These are phyloP conservation scores for Xiphorhynchus erythropygius DNA, from an alignment of 2,797 vertebrate species.

Conservation along the genomic window DNA sequence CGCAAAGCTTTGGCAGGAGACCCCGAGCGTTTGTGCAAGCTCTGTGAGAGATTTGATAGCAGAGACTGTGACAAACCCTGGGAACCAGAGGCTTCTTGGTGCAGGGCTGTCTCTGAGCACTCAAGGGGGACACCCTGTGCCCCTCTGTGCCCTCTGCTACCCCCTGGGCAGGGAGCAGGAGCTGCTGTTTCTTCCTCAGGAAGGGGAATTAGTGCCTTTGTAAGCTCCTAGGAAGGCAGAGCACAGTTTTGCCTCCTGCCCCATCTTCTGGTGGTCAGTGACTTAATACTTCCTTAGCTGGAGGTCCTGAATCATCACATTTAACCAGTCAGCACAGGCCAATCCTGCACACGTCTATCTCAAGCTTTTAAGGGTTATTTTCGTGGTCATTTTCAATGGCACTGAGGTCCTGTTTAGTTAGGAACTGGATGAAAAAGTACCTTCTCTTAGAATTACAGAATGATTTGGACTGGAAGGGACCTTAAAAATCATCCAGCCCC, in stretches of 20 bases:
- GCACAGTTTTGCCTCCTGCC: background rate
- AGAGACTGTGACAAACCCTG: background rate
- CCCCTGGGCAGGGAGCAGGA: background rate
- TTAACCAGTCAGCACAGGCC: background rate
- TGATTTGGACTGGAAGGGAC: background rate
- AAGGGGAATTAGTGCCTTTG: fast-evolving
- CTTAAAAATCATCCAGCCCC: fast-evolving
- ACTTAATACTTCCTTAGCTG: background rate
- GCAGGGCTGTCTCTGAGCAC: background rate
- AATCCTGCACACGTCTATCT: background rate
- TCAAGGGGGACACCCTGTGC: fast-evolving
- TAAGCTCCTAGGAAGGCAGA: background rate
- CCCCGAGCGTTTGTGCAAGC: background rate
- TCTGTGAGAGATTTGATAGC: background rate
- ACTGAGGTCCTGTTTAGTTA: background rate
- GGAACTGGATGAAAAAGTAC: background rate
- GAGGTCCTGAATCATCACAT: background rate
- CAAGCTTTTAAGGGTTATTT: background rate
- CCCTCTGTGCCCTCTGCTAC: background rate
- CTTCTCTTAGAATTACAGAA: background rate
- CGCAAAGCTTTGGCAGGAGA: slow-evolving; percentile 6
- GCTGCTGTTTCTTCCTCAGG: background rate
- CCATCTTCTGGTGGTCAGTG: slow-evolving; percentile 4
- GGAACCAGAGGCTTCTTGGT: background rate
- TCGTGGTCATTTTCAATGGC: background rate